Base-by-base conservation (phyloP, 2,113 vertebrate genomes). In the Malurus cyaneus region DNA sequence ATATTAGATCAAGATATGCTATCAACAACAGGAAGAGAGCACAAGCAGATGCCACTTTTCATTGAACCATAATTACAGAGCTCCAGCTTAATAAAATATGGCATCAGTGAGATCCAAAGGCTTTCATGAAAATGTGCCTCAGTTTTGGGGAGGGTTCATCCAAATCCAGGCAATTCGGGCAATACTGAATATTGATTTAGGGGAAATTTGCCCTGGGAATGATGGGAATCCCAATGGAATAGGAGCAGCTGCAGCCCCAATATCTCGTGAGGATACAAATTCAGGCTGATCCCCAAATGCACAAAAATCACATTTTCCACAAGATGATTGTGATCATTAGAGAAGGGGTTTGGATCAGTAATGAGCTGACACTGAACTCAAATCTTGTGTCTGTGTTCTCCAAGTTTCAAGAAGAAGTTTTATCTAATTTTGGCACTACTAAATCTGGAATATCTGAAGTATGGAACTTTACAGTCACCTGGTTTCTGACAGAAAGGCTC, bases 211-310 rank as follows among this genome's bases (percentile, higher is more conserved):
- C 18, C 54, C 60, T 57, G 76, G 52, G 39, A 77, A 44, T 47
- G 10, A 32, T 53, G n/a, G 32, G 8, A 41, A 69, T 29, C 5
- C 2, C 44, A 52, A 20, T 1, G n/a, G n/a, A n/a, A n/a, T n/a
- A n/a, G n/a, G n/a, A n/a, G 9, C 4, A 34, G 36, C 41, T 69
- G 36, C 49, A 72, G 25, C 50, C 59, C 54, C 3, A 46, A 0
- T 4, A 11, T 3, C 25, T 32, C 32, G 17, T 2, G n/a, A 39
- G 0, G 3, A 36, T 1, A 46, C 11, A 84, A 74, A 84, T 36
- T 24, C 34, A 50, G 86, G 15, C 19, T 13, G 14, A 17, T 8
- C 32, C 54, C 29, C 39, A 59, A 21, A 65, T 17, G 9, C 5
- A 57, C 1, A n/a, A n/a, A 3, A 46, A 39, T 14, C 23, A n/a